Conservation (phyloP, 1,140 invertebrate species). For the Ruditapes philippinarum region DNA sequence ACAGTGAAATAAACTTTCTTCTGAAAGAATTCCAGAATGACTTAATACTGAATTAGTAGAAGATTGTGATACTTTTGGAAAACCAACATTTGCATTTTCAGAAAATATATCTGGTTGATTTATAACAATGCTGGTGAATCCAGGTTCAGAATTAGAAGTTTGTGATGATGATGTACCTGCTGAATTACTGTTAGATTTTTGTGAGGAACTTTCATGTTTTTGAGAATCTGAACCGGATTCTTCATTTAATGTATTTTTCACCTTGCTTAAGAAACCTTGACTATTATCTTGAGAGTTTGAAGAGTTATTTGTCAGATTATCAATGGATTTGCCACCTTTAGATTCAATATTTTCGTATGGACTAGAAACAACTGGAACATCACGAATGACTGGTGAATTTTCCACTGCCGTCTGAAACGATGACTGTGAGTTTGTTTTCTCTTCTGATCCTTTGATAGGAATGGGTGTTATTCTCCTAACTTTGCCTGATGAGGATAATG, state of each 20-base stretch:
- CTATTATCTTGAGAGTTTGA: neutral
- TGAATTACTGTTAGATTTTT: conserved; percentile 13
- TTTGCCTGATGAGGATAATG: neutral
- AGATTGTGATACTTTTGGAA: conserved; percentile 12
- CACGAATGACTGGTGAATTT: conserved; percentile 54
- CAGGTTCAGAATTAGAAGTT: neutral
- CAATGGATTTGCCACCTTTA: neutral
- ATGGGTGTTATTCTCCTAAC: conserved; percentile 60
- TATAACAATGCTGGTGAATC: neutral
- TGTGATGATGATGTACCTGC: neutral
- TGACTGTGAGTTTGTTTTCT: neutral
- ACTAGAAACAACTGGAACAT: conserved; percentile 20
- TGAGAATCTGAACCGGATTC: conserved; percentile 9
- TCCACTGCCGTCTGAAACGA: conserved; percentile 51
- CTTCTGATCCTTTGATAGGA: conserved; percentile 31
- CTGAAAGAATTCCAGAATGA: conserved; percentile 34
- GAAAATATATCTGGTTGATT: conserved; percentile 44
- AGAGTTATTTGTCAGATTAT: neutral
- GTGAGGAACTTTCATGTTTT: neutral
- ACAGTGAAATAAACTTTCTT: conserved; percentile 63
- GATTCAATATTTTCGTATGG: neutral
- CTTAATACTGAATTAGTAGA: neutral
- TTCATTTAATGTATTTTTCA: neutral
- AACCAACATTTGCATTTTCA: conserved; percentile 61
- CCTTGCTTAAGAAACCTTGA: neutral